Evolutionary conservation across 2,113 vertebrate species (phyloP).

Genomic region (Toxostoma redivivum): DNA sequence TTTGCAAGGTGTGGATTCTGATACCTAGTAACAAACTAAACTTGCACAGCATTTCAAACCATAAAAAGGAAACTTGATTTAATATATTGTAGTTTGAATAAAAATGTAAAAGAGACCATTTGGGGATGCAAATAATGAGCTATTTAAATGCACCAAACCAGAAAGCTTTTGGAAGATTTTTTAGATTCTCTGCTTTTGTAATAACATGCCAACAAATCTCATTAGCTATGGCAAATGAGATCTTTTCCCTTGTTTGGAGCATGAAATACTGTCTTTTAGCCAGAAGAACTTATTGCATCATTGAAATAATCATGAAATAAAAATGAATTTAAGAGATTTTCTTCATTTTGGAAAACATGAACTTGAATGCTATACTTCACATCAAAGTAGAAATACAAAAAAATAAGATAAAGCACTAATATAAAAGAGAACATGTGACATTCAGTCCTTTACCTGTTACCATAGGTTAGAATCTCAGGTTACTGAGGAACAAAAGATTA

Average conservation of each 20-base stretch:
- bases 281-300: background rate
- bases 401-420: background rate
- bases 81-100: background rate
- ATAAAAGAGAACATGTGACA: background rate
- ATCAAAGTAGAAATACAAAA: background rate
- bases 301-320: background rate
- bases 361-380: background rate
- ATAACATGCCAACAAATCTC: background rate
- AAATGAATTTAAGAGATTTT: background rate
- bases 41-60: background rate
- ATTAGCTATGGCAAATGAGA: slow-evolving; percentile 5
- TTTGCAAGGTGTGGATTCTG: background rate
- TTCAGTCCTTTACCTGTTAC: background rate
- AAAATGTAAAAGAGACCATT: background rate
- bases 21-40: background rate
- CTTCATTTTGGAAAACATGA: background rate
- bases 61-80: background rate
- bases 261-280: background rate
- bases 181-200: background rate
- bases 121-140: background rate
- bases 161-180: slow-evolving; percentile 6
- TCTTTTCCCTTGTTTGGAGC: background rate
- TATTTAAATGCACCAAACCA: background rate
- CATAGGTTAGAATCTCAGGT: background rate
- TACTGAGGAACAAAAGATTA: background rate